Percentiles rank a stretch among this genome's conserved stretches.
Conservation (phyloP, 1,140 invertebrate genomes). For the Lerema accius region DNA sequence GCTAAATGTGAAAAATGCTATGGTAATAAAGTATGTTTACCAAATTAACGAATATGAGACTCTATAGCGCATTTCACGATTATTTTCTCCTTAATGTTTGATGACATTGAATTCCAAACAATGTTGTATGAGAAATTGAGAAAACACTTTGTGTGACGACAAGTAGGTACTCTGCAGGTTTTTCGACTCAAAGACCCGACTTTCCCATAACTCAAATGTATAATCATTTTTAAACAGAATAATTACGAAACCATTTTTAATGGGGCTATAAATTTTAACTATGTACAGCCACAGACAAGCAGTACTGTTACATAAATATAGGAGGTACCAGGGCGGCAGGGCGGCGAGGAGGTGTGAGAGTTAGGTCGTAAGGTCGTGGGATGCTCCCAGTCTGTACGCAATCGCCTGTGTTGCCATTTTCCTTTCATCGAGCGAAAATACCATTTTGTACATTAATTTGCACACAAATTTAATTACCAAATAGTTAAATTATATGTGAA, state of each 20-base stretch:
- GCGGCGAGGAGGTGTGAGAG: slow-evolving; percentile 28
- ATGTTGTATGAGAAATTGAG: no score
- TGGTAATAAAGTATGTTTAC: no score
- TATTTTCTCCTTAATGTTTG: no score
- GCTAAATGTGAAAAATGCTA: no score
- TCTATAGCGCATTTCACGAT: no score
- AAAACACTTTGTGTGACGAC: no score
- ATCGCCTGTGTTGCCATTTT: slow-evolving; percentile 16
- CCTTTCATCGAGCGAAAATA: background rate
- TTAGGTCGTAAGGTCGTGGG: slow-evolving; percentile 25
- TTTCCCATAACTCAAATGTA: background rate
- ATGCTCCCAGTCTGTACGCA: slow-evolving; percentile 25
- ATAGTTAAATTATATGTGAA: no score
- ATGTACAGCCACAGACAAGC: slow-evolving; percentile 22
- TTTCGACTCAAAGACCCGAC: background rate
- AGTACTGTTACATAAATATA: slow-evolving; percentile 18
- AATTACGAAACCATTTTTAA: slow-evolving; percentile 20
- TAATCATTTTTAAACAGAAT: slow-evolving; percentile 22
- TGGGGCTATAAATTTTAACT: slow-evolving; percentile 26
- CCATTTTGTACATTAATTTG: slow-evolving; percentile 1
- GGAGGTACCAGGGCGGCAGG: slow-evolving; percentile 30
- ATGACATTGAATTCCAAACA: no score
- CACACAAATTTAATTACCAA: no score
- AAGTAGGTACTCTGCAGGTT: no score
- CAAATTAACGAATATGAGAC: no score